Base-by-base conservation (phyloP, 2,888 invertebrate genomes). In the Orthonevra nobilis region DNA sequence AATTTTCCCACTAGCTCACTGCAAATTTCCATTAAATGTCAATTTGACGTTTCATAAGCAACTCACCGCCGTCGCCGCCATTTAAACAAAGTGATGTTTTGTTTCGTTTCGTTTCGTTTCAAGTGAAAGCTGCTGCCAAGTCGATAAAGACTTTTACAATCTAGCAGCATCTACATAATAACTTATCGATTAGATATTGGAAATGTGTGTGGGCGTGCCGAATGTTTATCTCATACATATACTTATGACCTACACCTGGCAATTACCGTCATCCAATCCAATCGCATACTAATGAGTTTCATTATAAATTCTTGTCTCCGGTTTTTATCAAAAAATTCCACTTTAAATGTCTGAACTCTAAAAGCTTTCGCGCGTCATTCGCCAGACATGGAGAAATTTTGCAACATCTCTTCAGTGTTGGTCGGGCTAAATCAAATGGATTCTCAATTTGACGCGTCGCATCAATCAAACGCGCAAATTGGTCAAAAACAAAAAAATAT, bases 131-230 rank as follows among this genome's bases (percentile, higher is more conserved):
- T 28, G 23, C 36, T 38, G n/a, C 44, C 7, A 36, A 10, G 26
- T 7, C 46, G 23, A 12, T 30, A 34, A n/a, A 5, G 23, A 19
- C 52, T 50, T 38, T 23, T 40, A 40, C n/a, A 75, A 20, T 15
- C 48, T 17, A 20, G 14, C 50, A 50, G 40, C 30, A 32, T 56
- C 36, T 3, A 30, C 28, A 32, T 56, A 66, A 66, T 50, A 79
- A 61, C 42, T 68, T 61, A 72, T 42, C 68, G 72, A 66, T 73
- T 79, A 69, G 42, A 73, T 66, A 56, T 66, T 60, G 42, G 10
- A 50, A 56, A 28, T n/a, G 36, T 40, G 34, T 32, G 73, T 73
- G 36, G 73, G 79, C 61, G 73, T 56, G 66, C 56, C 30, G 30
- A 46, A 54, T 73, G 61, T 52, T 54, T 56, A 60, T 46, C 32